Percentiles rank a stretch among this genome's conserved stretches.
Evolutionary conservation across 1,140 invertebrate genomes (phyloP).

Genomic region (Epicauta chinensis): DNA sequence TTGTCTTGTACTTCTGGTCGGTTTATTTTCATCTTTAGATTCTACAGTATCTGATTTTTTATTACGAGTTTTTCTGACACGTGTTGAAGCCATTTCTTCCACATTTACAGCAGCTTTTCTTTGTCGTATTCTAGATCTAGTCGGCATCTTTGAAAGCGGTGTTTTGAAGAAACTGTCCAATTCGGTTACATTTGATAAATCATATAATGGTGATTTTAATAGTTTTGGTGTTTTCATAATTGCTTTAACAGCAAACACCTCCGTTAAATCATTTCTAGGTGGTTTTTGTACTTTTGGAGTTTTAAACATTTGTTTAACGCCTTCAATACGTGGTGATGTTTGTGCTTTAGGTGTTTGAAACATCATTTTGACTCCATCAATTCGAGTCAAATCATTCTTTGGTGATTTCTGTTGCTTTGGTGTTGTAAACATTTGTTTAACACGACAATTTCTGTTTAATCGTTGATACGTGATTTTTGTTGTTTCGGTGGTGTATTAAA

Average conservation of each 20-base stretch:
- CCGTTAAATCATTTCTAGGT: conserved; percentile 43
- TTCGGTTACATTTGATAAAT: conserved; percentile 24
- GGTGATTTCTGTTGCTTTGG: conserved; percentile 34
- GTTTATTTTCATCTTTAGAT: too few species aligned
- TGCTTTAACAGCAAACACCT: conserved; percentile 39
- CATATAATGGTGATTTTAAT: conserved; percentile 27
- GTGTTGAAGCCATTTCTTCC: too few species aligned
- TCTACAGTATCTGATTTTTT: too few species aligned
- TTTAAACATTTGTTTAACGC: conserved; percentile 38
- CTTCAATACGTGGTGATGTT: conserved; percentile 34
- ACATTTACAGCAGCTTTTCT: too few species aligned
- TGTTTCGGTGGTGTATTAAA: conserved; percentile 26
- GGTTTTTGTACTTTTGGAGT: conserved; percentile 20
- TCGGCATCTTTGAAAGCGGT: conserved; percentile 6
- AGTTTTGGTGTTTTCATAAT: conserved; percentile 23
- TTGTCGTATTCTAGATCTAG: too few species aligned
- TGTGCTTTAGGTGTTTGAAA: conserved; percentile 32
- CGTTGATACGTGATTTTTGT: conserved; percentile 40
- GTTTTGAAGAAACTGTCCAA: conserved; percentile 26
- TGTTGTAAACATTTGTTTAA: conserved; percentile 38
- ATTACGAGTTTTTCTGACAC: too few species aligned
- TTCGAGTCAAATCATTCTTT: conserved; percentile 37
- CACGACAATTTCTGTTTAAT: conserved; percentile 36
- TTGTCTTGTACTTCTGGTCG: too few species aligned
- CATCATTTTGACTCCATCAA: conserved; percentile 40